Percentiles rank a stretch among this genome's conserved stretches.
phyloP scores from a whole-genome alignment of 2,888 invertebrate genomes.

The Coleophora flavipennella region DNA sequence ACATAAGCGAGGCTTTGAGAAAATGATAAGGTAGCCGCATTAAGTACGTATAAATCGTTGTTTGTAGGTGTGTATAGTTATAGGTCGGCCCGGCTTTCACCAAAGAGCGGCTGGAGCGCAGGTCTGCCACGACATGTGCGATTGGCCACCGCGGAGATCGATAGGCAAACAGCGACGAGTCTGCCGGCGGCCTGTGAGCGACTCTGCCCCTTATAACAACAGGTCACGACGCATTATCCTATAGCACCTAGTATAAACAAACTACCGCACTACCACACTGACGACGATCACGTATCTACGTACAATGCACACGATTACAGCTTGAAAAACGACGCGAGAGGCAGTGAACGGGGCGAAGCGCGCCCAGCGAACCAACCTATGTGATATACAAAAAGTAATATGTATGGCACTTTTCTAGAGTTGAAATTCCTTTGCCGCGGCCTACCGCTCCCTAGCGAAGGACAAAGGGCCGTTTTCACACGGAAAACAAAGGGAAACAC shows the following conservation, averaged over 20 bases:
- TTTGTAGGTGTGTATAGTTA: conserved; percentile 29
- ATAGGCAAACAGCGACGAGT: conserved; percentile 74
- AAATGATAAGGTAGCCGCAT: conserved; percentile 45
- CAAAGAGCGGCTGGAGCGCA: conserved; percentile 65
- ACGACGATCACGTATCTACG: conserved; percentile 53
- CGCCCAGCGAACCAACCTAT: conserved; percentile 38
- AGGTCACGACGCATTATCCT: conserved; percentile 49
- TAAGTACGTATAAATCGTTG: no score
- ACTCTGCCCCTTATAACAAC: conserved; percentile 50
- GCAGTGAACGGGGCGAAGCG: conserved; percentile 49
- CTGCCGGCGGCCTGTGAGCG: conserved; percentile 65
- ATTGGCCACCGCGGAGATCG: conserved; percentile 77
- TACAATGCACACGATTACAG: conserved; percentile 36
- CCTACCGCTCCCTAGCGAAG: conserved; percentile 58
- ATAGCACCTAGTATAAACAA: conserved; percentile 71
- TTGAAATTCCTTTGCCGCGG: conserved; percentile 61
- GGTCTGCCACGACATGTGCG: conserved; percentile 71
- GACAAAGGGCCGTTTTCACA: conserved; percentile 66
- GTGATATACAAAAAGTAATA: conserved; percentile 58
- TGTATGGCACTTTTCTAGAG: conserved; percentile 61
- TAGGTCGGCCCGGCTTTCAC: conserved; percentile 51
- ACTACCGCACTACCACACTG: conserved; percentile 64
- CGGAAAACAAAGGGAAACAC: conserved; percentile 66
- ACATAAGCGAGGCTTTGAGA: no score
- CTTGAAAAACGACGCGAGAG: conserved; percentile 65